Base-by-base conservation (phyloP, 2,113 vertebrate species). In the Semnornis frantzii region DNA sequence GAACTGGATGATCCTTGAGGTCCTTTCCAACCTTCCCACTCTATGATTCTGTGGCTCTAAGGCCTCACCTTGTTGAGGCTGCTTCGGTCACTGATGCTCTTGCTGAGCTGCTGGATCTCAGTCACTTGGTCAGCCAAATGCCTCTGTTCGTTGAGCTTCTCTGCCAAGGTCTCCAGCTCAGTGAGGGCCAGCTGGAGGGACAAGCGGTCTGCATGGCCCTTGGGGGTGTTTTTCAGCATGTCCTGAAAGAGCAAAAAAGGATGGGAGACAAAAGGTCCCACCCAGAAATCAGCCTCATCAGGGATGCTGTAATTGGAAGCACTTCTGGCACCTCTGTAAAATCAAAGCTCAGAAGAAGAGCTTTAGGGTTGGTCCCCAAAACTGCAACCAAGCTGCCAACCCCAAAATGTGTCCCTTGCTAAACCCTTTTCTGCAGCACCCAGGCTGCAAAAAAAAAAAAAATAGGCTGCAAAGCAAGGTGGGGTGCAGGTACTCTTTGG, bases 61-160 rank as follows among this genome's bases (percentile, higher is more conserved):
- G 37, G 37, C 37, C 27, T 75, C 93, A 99, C 99, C 98, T 99
- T 99, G 97, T 97, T 98, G 95, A 99, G 98, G 97, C 98, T 97
- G 95, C 97, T 97, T 48, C 99, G 98, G 95, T 99, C 99, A 0
- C 98, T 98, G 92, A 99, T 97, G 18, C 98, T 99, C 96, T 98
- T 98, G 88, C 98, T 98, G n/a, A 99, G 98, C 95, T 99, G 99
- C 80, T 99, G 99, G 85, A 99, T 99, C 92, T 99, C 99, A 0
- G 98, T 98, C n/a, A 99, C 97, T 97, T 99, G 99, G 97, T 99
- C 99, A 0, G 99, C 99, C 75, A 99, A 92, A 10, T 99, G 98
- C 74, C 99, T 99, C 98, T 99, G 99, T 87, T 99, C 99, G 0
- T 99, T 99, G 84, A 99, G 98, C 85, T 98, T 99, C 98, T 99